Evolutionary conservation across 2,113 vertebrate species (phyloP).

Genomic region (Lates calcarifer): DNA sequence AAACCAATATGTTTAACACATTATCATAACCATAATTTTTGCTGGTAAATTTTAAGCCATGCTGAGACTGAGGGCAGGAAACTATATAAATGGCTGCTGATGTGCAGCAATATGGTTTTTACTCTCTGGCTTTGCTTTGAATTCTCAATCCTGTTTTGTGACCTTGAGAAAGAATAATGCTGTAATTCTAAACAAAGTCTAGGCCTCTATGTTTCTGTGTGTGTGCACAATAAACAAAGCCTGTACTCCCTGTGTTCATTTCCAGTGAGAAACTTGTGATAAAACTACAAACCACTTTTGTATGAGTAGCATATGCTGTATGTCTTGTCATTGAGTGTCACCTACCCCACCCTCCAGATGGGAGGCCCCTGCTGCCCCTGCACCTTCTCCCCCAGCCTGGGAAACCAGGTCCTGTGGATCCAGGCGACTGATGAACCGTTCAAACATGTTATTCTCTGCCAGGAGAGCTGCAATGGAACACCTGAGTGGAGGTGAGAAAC

Average conservation of each 20-base stretch:
- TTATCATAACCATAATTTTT: background rate
- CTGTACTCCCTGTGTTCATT: background rate
- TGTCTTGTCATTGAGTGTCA: background rate
- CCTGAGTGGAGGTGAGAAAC: conserved; percentile 1
- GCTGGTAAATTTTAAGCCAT: background rate
- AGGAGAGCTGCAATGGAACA: conserved; percentile 49
- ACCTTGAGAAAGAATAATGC: background rate
- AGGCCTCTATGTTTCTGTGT: background rate
- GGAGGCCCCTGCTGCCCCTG: background rate
- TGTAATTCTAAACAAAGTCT: background rate
- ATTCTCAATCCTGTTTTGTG: background rate
- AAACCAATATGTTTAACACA: background rate
- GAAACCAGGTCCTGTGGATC: conserved; percentile 37
- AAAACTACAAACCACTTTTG: background rate
- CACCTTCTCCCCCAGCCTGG: background rate
- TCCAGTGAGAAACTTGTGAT: background rate
- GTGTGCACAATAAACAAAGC: background rate
- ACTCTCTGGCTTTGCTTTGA: background rate
- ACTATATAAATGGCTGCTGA: background rate
- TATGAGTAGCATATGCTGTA: too few relatives aligned
- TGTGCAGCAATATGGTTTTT: background rate
- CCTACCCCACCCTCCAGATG: conserved; percentile 51
- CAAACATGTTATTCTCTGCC: conserved; percentile 69
- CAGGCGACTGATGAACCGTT: conserved; percentile 56
- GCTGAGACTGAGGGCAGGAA: background rate